Evolutionary conservation across 2,888 invertebrate species (phyloP).

Genomic region (Synanthedon andrenaeformis): DNA sequence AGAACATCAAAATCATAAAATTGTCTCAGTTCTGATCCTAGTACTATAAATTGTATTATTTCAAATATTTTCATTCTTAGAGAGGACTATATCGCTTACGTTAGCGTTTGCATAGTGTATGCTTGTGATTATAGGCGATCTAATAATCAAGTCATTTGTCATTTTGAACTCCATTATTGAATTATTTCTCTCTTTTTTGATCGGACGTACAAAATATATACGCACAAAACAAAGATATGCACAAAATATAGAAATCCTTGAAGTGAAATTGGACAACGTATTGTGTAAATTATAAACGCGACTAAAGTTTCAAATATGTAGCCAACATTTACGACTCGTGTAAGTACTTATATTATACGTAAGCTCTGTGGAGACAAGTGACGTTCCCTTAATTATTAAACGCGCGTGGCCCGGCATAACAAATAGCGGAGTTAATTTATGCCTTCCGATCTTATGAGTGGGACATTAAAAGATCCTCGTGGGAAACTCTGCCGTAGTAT

Average conservation of each 20-base stretch:
- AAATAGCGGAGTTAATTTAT: conserved; percentile 50
- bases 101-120: too few relatives aligned
- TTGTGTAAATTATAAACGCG: not conserved
- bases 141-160: too few relatives aligned
- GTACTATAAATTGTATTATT: too few relatives aligned
- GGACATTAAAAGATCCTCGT: conserved; percentile 47
- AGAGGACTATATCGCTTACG: too few relatives aligned
- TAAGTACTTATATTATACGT: not conserved
- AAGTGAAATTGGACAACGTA: not conserved
- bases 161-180: too few relatives aligned
- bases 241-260: not conserved
- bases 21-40: too few relatives aligned
- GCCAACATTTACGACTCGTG: not conserved
- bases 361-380: conserved; percentile 7
- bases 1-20: too few relatives aligned
- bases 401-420: conserved; percentile 43
- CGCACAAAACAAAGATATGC: not conserved
- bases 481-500: conserved; percentile 31
- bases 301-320: not conserved
- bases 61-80: too few relatives aligned
- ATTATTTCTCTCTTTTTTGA: too few relatives aligned
- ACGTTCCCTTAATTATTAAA: conserved; percentile 16
- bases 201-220: too few relatives aligned
- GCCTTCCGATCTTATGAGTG: conserved; percentile 48
- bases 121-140: too few relatives aligned